Percentiles rank a stretch among this genome's conserved stretches.
These are phyloP conservation scores for Andrena bucephala DNA, from an alignment of 2,888 invertebrate genomes.

Conservation along the genomic window DNA sequence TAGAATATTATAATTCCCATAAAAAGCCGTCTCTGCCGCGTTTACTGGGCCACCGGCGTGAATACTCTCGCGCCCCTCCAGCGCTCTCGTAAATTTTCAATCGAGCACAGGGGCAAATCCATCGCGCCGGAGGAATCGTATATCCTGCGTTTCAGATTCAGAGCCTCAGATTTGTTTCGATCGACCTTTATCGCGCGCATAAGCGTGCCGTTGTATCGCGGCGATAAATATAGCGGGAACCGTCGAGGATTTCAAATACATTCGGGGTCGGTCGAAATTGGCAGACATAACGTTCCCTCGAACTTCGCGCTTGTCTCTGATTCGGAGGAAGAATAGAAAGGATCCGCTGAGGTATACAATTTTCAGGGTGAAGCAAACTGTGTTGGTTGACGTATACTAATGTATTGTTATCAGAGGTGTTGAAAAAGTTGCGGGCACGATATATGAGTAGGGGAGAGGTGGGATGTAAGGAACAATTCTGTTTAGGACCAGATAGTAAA, in stretches of 20 bases:
- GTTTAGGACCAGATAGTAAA: no score
- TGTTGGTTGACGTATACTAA: no score
- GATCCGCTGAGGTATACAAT: no score
- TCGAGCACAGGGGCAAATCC: constrained; percentile 44
- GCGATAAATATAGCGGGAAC: constrained; percentile 23
- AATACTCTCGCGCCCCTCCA: constrained; percentile 41
- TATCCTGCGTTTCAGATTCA: constrained; percentile 34
- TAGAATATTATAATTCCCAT: constrained; percentile 74
- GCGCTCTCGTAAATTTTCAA: constrained; percentile 72
- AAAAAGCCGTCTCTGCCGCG: constrained; percentile 34
- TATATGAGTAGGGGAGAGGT: no score
- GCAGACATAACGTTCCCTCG: not conserved
- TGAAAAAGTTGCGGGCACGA: no score
- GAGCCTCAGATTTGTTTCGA: constrained; percentile 59
- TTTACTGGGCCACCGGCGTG: constrained; percentile 10
- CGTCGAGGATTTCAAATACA: not conserved
- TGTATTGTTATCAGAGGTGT: no score
- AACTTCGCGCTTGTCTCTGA: not conserved
- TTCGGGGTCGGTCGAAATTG: not conserved
- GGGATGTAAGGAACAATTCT: no score
- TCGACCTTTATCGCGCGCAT: constrained; percentile 27
- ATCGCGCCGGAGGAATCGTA: constrained; percentile 56
- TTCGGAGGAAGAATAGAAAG: not conserved
- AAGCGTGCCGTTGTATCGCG: constrained; percentile 9
- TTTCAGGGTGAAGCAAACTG: no score